phyloP scores from a whole-genome alignment of 92 coral and sea anemone genomes.

The Muricea muricata region DNA sequence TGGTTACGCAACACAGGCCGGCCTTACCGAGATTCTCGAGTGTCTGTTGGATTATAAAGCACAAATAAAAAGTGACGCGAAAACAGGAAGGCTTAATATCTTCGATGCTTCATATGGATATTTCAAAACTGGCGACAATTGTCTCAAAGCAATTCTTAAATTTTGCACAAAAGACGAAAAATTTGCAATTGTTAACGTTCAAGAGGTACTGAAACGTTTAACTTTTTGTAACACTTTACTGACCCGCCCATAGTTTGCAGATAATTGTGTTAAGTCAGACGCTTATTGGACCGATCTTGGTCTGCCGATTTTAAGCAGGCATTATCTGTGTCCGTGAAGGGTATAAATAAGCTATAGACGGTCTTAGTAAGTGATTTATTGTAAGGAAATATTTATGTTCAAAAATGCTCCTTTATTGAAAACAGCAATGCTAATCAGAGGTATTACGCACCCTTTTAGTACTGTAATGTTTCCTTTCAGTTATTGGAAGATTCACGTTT shows the following conservation, averaged over 20 bases:
- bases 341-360: too few relatives aligned
- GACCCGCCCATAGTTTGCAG: background rate
- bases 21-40: background rate
- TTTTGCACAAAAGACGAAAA: background rate
- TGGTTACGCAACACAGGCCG: background rate
- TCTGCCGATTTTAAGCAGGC: too few relatives aligned
- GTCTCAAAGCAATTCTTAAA: background rate
- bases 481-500: constrained; percentile 31
- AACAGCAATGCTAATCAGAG: background rate
- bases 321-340: too few relatives aligned
- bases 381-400: too few relatives aligned
- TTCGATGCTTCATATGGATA: constrained; percentile 26
- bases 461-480: constrained; percentile 5
- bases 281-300: too few relatives aligned
- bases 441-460: background rate
- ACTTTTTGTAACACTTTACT: too few relatives aligned
- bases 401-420: background rate
- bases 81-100: background rate
- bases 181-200: background rate
- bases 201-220: too few relatives aligned
- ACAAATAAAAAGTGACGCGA: background rate
- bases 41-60: constrained; percentile 3
- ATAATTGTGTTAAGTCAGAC: too few relatives aligned
- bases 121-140: constrained; percentile 14
- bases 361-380: background rate